These are phyloP conservation scores for Drosophila pseudoobscura DNA, from an alignment of 1,140 invertebrate genomes.

Conservation along the genomic window DNA sequence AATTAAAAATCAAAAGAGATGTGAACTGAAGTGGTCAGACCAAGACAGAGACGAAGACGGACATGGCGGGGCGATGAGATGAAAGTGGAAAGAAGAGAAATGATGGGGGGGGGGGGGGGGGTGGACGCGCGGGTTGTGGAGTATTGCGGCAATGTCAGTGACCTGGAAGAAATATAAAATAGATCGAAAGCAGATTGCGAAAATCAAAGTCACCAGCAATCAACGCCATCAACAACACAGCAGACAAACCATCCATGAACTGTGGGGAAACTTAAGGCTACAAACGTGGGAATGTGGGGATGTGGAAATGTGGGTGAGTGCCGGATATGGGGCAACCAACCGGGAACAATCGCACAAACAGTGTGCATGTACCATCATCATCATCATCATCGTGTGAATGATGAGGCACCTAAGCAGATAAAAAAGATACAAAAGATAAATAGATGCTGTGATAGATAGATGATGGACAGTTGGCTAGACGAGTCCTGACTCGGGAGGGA, in stretches of 20 bases:
- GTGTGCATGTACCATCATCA: slow-evolving; percentile 15
- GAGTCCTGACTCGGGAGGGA: not conserved
- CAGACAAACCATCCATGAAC: not conserved
- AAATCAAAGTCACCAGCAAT: slow-evolving; percentile 81
- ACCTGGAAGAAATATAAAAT: slow-evolving; percentile 75
- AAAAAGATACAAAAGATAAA: slow-evolving; percentile 62
- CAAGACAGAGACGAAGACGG: slow-evolving; percentile 30
- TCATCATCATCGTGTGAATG: slow-evolving; percentile 22
- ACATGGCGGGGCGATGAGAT: not conserved
- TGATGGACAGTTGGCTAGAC: slow-evolving; percentile 37
- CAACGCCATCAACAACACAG: slow-evolving; percentile 51
- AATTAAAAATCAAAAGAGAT: slow-evolving; percentile 68
- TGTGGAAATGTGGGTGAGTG: not conserved
- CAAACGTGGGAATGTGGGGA: slow-evolving; percentile 20
- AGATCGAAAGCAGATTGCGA: slow-evolving; percentile 77
- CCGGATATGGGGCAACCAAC: slow-evolving; percentile 9
- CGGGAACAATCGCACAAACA: slow-evolving; percentile 4
- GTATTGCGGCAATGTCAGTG: slow-evolving; percentile 64
- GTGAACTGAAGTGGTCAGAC: slow-evolving; percentile 20
- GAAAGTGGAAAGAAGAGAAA: not conserved
- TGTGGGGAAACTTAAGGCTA: slow-evolving; percentile 13
- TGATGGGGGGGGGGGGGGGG: too few relatives aligned
- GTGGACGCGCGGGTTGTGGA: too few relatives aligned
- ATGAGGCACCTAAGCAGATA: slow-evolving; percentile 59
- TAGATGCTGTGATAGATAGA: slow-evolving; percentile 53